Percentiles rank a stretch among this genome's conserved stretches.
Conservation (phyloP, 2,797 vertebrate species). For the Synanceia verrucosa region DNA sequence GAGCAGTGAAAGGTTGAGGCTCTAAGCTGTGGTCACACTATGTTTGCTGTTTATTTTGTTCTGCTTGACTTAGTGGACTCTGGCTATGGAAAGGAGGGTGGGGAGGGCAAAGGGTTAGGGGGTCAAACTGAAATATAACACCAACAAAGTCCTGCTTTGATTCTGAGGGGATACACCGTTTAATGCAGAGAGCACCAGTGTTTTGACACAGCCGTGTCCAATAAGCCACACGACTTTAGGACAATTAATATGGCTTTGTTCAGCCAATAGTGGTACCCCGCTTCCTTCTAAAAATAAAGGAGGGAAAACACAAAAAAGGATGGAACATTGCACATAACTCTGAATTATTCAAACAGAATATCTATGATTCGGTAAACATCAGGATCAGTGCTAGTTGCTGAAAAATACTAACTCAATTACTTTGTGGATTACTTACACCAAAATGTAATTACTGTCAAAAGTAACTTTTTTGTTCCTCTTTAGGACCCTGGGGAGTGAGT, state of each 20-base stretch:
- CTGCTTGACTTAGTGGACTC: constrained; percentile 43
- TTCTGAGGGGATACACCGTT: background rate
- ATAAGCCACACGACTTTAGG: background rate
- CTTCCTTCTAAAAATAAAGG: background rate
- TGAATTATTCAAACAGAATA: no score
- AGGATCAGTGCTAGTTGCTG: no score
- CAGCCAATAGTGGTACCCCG: background rate
- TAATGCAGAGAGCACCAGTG: background rate
- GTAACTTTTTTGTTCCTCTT: no score
- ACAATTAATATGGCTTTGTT: background rate
- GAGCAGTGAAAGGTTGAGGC: constrained; percentile 31
- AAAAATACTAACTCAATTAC: no score
- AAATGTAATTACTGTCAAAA: no score
- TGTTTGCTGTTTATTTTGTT: constrained; percentile 69
- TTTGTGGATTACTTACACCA: no score
- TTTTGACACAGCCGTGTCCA: background rate
- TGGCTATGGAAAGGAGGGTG: background rate
- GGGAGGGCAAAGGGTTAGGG: constrained; percentile 34
- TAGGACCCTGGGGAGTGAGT: no score
- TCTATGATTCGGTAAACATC: no score
- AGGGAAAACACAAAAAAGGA: background rate
- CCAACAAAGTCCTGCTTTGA: constrained; percentile 32
- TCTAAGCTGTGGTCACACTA: constrained; percentile 36
- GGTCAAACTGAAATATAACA: constrained; percentile 60
- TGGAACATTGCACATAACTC: background rate